Base-by-base conservation (phyloP, 2,113 vertebrate genomes). In the Notiomystis cincta region DNA sequence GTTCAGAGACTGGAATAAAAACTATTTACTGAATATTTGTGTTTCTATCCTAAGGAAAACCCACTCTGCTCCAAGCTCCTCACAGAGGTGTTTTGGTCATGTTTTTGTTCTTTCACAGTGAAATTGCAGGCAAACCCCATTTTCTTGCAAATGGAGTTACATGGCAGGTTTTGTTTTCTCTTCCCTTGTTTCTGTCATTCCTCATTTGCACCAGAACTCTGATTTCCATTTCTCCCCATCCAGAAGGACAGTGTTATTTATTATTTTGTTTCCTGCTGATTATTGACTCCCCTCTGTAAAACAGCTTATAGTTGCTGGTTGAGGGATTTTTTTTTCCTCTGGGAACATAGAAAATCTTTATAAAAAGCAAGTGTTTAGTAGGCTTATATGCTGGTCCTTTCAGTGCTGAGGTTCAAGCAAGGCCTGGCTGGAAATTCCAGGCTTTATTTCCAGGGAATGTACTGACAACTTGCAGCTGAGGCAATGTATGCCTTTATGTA, bases 151-250 rank as follows among this genome's bases (percentile, higher is more conserved):
- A 97, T 95, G 50, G 90, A 93, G 60, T 90, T 95, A 91, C 90
- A 88, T 18, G 33, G 60, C 64, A 35, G 37, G 44, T 20, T 53
- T 44, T 3, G 20, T 72, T 84, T 88, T 72, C 65, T 48, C 7
- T 16, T 85, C 45, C 48, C 27, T 78, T 87, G 81, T 70, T 93
- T 38, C 87, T 95, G 94, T 91, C 95, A 94, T 64, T 97, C 93
- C 87, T 96, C 71, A 93, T 97, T 97, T 96, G 78, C 60, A 89
- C 89, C 67, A 95, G 89, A 91, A 93, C 82, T 76, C 91, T 86
- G 76, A 96, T 95, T 97, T 97, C 92, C 83, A 86, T 81, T 79
- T 69, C 61, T 95, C 73, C 60, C 92, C 65, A 88, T 91, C 81
- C 92, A 90, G 76, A 35, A 85, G 64, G 71, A 80, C 48, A 81